Evolutionary conservation across 2,797 vertebrate species (phyloP), one percentile per base, ranked within the genome.

Genomic region (Streptopelia turtur): DNA sequence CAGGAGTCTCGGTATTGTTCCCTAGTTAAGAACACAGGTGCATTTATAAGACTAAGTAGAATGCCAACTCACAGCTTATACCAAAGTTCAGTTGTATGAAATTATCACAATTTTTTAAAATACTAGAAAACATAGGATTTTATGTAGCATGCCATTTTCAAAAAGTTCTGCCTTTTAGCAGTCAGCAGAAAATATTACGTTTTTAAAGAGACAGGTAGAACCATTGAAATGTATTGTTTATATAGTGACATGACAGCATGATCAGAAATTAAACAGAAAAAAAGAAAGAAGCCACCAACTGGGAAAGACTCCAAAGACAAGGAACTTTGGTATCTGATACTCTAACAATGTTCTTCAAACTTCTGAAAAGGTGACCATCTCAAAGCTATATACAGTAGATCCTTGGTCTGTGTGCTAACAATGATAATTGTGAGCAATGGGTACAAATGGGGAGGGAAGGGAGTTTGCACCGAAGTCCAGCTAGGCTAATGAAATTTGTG

Each of bases 261-360:
- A 75, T 11, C 31, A 57, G 35, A 92, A 93, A 90, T 39, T 2
- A 76, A 75, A 57, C 85, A 71, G 24, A 43, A 85, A 93, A 52
- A 75, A 37, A 59, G 11, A 77, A 66, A 23, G 50, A 84, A 77
- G 52, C 7, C 49, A 90, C 27, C 53, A 91, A 21, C 37, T 65
- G 35, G 41, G 30, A 85, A 94, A 70, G 35, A 82, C 27, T 69
- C 21, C 37, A 87, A 92, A 89, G 41, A 9, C 64, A 92, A 72
- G 24, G 16, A 92, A 65, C 33, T 84, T 41, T 13, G 20, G 33
- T 45, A 71, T 50, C 22, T 70, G 78, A 83, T 9, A 75, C 35
- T 71, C 33, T n/a, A 21, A 13, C 30, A 23, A 71, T 79, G 21
- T 50, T 75, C 45, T 65, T 90, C 30, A 87, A 74, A 87, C 22